Conservation (phyloP, 2,113 vertebrate genomes). For the Nyctereutes procyonoides region DNA sequence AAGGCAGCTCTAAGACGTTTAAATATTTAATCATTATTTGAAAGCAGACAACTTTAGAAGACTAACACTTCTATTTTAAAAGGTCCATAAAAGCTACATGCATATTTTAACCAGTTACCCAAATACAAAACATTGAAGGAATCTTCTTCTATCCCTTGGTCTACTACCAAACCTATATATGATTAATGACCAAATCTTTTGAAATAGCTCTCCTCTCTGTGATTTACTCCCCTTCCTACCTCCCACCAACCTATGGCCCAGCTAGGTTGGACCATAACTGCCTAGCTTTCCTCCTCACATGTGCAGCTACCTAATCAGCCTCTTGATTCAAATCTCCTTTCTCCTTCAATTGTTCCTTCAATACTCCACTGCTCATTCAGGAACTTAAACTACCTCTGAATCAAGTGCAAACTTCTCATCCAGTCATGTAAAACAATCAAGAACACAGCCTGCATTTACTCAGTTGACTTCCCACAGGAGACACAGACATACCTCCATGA, state of each 20-base stretch:
- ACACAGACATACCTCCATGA: rapidly evolving
- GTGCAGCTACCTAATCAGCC: neutral
- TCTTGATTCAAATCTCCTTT: neutral
- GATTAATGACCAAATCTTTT: neutral
- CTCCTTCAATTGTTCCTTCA: neutral
- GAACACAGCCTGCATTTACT: neutral
- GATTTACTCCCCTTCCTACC: neutral
- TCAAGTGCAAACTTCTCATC: neutral
- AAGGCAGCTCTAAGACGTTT: neutral
- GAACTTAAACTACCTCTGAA: neutral
- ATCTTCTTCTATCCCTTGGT: neutral
- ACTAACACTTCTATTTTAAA: neutral
- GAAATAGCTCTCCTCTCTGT: neutral
- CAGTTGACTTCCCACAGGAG: neutral
- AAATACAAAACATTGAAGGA: neutral
- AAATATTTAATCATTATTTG: neutral
- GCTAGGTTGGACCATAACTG: neutral
- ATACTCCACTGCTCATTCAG: neutral
- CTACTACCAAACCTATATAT: neutral
- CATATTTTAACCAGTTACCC: neutral
- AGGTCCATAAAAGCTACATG: neutral
- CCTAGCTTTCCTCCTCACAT: neutral
- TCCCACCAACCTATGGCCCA: neutral
- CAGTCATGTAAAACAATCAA: neutral
- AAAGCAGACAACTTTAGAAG: constrained; percentile 29